A percentile compares a stretch with the other conserved stretches of the same genome.
Conservation (phyloP, 2,797 vertebrate genomes). For the Rhynchonycteris naso region DNA sequence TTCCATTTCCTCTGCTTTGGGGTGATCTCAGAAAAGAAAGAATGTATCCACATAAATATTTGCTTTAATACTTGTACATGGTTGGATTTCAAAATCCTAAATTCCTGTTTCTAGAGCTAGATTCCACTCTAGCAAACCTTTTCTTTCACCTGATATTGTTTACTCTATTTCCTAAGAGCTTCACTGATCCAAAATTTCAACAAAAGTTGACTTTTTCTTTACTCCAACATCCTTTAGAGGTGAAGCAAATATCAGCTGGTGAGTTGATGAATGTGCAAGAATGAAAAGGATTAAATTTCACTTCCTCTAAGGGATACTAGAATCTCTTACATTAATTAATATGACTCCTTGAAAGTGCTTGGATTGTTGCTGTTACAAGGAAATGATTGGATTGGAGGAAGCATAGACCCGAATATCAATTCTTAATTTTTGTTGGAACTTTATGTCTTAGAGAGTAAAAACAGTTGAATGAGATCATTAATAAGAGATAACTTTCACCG, state of each 20-base stretch:
- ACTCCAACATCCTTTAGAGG: neutral
- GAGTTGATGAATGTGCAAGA: conserved; percentile 20
- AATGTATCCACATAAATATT: neutral
- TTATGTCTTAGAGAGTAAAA: conserved; percentile 13
- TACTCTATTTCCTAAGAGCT: conserved; percentile 28
- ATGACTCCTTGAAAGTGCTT: neutral
- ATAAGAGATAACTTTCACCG: conserved; percentile 27
- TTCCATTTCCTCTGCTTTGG: neutral
- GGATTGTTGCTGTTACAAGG: neutral
- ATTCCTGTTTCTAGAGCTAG: neutral
- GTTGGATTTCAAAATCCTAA: conserved; percentile 36
- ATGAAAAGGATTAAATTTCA: neutral
- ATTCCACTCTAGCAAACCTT: neutral
- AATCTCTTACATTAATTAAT: neutral
- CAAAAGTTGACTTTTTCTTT: conserved; percentile 50
- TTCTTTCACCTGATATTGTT: neutral
- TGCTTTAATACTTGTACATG: neutral
- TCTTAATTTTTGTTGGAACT: neutral
- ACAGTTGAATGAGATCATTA: neutral
- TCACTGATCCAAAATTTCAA: conserved; percentile 31
- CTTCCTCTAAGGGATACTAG: neutral
- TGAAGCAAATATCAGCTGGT: neutral
- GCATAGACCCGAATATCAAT: neutral
- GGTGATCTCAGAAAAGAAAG: neutral
- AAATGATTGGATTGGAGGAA: neutral